A percentile compares a stretch with the other conserved stretches of the same genome.
Evolutionary conservation across 2,113 vertebrate species (phyloP).

Genomic region (Phaetusa simplex): DNA sequence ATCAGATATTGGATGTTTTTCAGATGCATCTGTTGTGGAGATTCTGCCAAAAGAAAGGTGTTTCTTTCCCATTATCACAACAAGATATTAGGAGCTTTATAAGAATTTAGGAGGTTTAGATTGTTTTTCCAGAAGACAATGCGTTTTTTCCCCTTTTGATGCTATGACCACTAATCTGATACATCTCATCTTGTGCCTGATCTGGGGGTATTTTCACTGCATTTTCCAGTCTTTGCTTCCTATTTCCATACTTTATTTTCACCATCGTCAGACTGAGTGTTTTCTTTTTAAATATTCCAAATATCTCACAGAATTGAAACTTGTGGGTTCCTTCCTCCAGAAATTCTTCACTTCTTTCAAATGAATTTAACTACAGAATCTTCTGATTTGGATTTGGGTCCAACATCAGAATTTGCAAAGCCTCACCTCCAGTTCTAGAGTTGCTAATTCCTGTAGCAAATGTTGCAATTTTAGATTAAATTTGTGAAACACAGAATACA

Average conservation of each 20-base stretch:
- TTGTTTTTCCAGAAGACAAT: not conserved
- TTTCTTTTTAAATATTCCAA: not conserved
- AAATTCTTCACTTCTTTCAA: not conserved
- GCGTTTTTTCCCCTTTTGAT: not conserved
- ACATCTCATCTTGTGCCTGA: not conserved
- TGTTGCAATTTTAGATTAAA: not conserved
- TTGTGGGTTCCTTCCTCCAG: not conserved
- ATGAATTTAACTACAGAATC: not conserved
- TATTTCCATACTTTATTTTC: not conserved
- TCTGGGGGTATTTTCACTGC: not conserved
- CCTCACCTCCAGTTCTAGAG: not conserved
- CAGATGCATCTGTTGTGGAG: not conserved
- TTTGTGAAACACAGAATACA: not conserved
- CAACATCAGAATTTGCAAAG: not conserved
- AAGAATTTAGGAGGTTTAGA: not conserved
- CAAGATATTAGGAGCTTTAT: not conserved
- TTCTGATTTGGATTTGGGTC: not conserved
- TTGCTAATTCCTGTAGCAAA: not conserved
- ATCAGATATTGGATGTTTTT: not conserved
- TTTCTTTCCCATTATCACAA: not conserved
- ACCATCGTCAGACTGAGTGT: not conserved
- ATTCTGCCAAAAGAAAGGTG: not conserved
- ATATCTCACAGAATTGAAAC: not conserved
- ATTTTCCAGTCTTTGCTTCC: not conserved
- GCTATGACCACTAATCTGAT: not conserved